Percentiles rank a stretch among this genome's conserved stretches.
phyloP scores from a whole-genome alignment of 64 coral and sea anemone species.

The Pachyseris speciosa region DNA sequence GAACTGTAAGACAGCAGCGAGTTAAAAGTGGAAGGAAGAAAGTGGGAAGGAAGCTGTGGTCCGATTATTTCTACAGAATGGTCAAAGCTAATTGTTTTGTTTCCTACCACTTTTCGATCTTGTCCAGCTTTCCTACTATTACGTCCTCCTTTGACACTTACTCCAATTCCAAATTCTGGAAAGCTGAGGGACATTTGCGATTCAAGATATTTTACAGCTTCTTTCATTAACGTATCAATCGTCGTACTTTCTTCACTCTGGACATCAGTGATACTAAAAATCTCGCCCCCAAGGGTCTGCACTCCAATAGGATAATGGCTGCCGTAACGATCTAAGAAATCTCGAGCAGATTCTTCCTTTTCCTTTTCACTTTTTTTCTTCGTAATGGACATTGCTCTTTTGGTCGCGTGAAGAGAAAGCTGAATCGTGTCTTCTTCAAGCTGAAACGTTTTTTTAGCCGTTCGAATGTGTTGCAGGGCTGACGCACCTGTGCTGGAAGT shows the following conservation, averaged over 20 bases:
- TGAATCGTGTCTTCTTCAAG: background rate
- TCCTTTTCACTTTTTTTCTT: background rate
- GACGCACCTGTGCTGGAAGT: background rate
- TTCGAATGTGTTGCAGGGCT: slow-evolving; percentile 4
- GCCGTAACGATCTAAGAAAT: slow-evolving; percentile 24
- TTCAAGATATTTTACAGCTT: background rate
- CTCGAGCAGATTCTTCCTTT: background rate
- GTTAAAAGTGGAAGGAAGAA: background rate
- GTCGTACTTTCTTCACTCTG: background rate
- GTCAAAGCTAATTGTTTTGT: too few species aligned
- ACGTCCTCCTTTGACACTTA: background rate
- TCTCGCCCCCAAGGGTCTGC: slow-evolving; percentile 24
- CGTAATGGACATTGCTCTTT: background rate
- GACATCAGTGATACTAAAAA: slow-evolving; percentile 14
- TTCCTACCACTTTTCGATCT: too few species aligned
- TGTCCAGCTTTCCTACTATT: background rate
- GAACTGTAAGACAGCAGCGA: background rate
- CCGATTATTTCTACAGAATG: background rate
- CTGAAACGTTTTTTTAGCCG: slow-evolving; percentile 16
- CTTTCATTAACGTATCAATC: background rate
- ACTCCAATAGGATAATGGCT: slow-evolving; percentile 33
- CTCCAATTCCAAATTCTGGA: background rate
- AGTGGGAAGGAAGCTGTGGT: too few species aligned
- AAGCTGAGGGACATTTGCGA: background rate
- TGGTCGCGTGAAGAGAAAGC: background rate